Percentiles rank a stretch among this genome's conserved stretches.
Conservation (phyloP, 1,140 invertebrate genomes). For the Eumaeus atala region DNA sequence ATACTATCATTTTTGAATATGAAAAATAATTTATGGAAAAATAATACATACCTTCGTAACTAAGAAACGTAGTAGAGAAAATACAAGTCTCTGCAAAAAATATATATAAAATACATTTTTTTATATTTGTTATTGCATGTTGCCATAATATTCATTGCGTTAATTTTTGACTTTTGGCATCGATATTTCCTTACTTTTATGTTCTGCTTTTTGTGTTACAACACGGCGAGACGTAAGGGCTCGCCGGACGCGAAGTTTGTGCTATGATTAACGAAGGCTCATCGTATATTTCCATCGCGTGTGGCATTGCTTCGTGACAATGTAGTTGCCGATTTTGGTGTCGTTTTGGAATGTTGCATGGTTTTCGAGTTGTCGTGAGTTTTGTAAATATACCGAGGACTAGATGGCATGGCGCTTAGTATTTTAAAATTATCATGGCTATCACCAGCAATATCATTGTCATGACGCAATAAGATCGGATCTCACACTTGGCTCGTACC, state of each 20-base stretch:
- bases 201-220: no score
- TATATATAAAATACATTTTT: no score
- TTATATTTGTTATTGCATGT: no score
- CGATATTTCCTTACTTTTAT: no score
- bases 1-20: no score
- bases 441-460: slow-evolving; percentile 70
- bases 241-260: neutral
- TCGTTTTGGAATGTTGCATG: slow-evolving; percentile 70
- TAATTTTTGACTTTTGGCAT: no score
- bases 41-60: no score
- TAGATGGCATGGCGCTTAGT: slow-evolving; percentile 67
- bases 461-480: slow-evolving; percentile 67
- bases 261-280: slow-evolving; percentile 32
- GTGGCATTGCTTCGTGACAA: slow-evolving; percentile 72
- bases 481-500: slow-evolving; percentile 41
- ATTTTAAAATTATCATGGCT: slow-evolving; percentile 63
- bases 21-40: no score
- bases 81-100: no score
- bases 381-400: slow-evolving; percentile 43
- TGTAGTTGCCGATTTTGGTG: slow-evolving; percentile 68
- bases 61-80: no score
- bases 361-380: slow-evolving; percentile 48
- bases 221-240: no score
- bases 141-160: no score
- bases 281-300: slow-evolving; percentile 40